Base-by-base conservation (phyloP, 2,888 invertebrate species). In the Notodonta ziczac region DNA sequence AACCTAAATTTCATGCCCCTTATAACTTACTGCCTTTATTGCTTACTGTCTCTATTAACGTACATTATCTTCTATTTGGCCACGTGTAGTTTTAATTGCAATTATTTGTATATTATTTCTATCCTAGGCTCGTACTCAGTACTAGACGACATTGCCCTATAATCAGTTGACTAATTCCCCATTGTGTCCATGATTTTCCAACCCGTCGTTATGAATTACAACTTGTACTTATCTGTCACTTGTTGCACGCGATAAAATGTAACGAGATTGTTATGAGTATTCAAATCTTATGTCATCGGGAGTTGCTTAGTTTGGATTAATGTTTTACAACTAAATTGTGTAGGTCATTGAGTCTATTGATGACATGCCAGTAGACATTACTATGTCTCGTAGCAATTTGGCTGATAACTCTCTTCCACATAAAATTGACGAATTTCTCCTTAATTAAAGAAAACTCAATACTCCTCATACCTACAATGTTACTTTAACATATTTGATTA, bases 201-300 rank as follows among this genome's bases (percentile, higher is more conserved):
- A 74, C 72, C 73, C 62, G 77, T 79, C 80, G 78, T 84, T 84
- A 84, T 83, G 84, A 84, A 79, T 88, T 85, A 87, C 78, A 81
- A 73, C 81, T 68, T 69, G 74, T 78, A 77, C 78, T 87, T 87
- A 87, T 78, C 76, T 75, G 72, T 75, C 78, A 76, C 71, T 73
- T 76, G 80, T 80, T 72, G 63, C 52, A 67, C 60, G 56, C 72
- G 64, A 77, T 82, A 76, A 81, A 80, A 67, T 73, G 71, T 78
- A 74, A 77, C 66, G 67, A 69, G 74, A 64, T 48, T 48, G 44
- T 44, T 44, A 13, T 44, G 12, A 35, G 53, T 53, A 35, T 53
- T 53, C 7, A 5, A 35, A 62, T 62, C 63, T 73, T 69, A 70
- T 70, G 75, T 67, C 63, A 73, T 67, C 71, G 58, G 59, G 57